Percentiles rank a stretch among this genome's conserved stretches.
phyloP scores from a whole-genome alignment of 2,113 vertebrate species.

The Marmota flaviventris region DNA sequence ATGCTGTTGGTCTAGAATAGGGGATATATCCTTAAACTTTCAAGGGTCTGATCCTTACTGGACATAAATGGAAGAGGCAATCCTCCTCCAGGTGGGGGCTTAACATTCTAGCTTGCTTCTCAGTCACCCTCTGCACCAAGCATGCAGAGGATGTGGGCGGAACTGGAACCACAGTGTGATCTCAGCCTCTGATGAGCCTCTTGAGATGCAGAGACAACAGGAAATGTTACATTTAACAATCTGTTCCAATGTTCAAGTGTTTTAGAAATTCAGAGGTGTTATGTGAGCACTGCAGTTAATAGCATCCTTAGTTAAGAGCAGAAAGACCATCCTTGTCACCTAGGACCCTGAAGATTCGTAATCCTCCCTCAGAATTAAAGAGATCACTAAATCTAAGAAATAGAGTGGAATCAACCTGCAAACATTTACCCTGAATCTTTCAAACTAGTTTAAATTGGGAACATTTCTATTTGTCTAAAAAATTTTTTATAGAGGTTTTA shows the following conservation, averaged over 20 bases:
- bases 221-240: not conserved
- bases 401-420: not conserved
- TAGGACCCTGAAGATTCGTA: not conserved
- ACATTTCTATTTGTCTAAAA: not conserved
- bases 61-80: not conserved
- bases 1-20: not conserved
- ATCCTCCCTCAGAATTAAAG: not conserved
- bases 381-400: not conserved
- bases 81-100: not conserved
- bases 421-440: not conserved
- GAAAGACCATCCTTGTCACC: not conserved
- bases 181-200: not conserved
- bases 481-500: not conserved
- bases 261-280: not conserved
- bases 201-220: not conserved
- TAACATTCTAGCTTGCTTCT: not conserved
- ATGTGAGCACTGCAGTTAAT: not conserved
- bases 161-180: not conserved
- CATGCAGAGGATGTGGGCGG: not conserved
- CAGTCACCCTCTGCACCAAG: not conserved
- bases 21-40: not conserved
- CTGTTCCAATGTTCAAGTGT: not conserved
- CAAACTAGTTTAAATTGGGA: slow-evolving; percentile 14
- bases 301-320: not conserved
- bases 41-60: not conserved